Conservation (phyloP, 2,113 vertebrate genomes). For the Silurus asotus region DNA sequence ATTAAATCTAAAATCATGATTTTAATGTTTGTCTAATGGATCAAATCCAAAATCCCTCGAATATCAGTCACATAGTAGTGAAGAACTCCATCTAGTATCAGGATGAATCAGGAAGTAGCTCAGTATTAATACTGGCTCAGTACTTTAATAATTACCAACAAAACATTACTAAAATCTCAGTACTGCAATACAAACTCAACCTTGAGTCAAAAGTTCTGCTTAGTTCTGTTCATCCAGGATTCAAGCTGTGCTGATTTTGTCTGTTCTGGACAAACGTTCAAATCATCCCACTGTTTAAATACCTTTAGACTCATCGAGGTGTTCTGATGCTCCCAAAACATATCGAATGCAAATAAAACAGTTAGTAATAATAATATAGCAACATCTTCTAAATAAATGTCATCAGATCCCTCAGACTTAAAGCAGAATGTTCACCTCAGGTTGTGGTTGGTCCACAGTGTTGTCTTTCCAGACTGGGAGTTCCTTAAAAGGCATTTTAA, state of each 20-base stretch:
- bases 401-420: constrained; percentile 21
- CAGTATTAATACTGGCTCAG: too few relatives aligned
- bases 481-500: constrained; percentile 67
- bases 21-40: too few relatives aligned
- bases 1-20: too few relatives aligned
- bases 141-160: too few relatives aligned
- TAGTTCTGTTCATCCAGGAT: neutral
- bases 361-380: neutral
- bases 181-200: too few relatives aligned
- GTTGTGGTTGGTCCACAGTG: constrained; percentile 24
- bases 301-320: neutral
- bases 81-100: too few relatives aligned
- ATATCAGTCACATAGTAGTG: too few relatives aligned
- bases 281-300: neutral
- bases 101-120: too few relatives aligned
- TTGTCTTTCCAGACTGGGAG: constrained; percentile 44
- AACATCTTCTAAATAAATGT: neutral
- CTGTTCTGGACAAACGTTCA: neutral
- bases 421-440: constrained; percentile 21
- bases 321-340: neutral
- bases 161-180: too few relatives aligned
- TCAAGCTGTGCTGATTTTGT: neutral
- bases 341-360: neutral
- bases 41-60: too few relatives aligned
- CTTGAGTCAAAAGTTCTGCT: too few relatives aligned